phyloP scores from a whole-genome alignment of 2,888 invertebrate genomes.

The Sepioteuthis lessoniana region DNA sequence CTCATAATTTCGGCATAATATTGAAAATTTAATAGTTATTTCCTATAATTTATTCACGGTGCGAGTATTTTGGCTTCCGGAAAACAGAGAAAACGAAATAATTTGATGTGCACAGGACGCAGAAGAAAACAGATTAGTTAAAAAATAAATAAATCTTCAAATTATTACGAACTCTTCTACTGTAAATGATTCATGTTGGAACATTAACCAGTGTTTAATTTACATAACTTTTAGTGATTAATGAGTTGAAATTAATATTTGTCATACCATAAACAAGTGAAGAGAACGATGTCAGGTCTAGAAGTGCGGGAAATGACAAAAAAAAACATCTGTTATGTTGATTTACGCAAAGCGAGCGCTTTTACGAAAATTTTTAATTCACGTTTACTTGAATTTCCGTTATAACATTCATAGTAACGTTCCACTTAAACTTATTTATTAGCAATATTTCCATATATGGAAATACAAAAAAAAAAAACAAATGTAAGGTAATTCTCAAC shows the following conservation, averaged over 20 bases:
- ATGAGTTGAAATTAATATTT: not conserved
- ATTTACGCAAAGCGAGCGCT: too few relatives aligned
- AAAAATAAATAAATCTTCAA: not conserved
- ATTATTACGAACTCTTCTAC: not conserved
- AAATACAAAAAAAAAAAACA: too few relatives aligned
- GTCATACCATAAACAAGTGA: not conserved
- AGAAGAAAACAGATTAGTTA: not conserved
- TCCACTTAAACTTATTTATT: not conserved
- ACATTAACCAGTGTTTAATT: not conserved
- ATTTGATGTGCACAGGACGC: not conserved
- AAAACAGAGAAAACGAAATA: not conserved
- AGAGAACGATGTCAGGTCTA: not conserved
- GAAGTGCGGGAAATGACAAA: not conserved
- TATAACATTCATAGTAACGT: not conserved
- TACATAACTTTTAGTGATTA: not conserved
- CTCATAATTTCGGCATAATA: not conserved
- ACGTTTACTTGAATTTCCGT: not conserved
- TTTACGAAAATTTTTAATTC: too few relatives aligned
- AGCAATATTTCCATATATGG: too few relatives aligned
- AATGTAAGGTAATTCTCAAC: too few relatives aligned
- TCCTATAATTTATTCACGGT: not conserved
- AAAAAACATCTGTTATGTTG: not conserved
- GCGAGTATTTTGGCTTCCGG: not conserved
- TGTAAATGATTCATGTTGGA: not conserved
- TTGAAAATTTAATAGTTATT: not conserved